Evolutionary conservation across 2,113 vertebrate genomes (phyloP).

Genomic region (Pelecanoides urinatrix): DNA sequence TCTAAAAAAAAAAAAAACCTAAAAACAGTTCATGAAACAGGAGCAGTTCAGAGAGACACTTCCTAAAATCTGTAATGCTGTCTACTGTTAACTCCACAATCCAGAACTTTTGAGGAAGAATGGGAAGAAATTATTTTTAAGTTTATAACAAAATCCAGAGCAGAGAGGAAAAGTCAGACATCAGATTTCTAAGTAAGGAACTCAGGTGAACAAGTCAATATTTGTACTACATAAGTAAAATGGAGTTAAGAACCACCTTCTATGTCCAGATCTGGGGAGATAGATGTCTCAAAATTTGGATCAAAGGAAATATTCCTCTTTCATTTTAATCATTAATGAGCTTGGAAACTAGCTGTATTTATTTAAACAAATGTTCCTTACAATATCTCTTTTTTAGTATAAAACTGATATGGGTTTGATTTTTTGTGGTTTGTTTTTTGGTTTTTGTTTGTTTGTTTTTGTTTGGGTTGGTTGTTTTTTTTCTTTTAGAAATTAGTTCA

Average conservation of each 20-base stretch:
- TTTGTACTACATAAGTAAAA: not conserved
- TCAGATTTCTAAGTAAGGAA: not conserved
- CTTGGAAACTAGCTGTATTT: not conserved
- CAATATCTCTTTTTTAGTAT: not conserved
- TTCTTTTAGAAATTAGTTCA: not conserved
- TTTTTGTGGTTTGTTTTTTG: not conserved
- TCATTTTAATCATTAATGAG: not conserved
- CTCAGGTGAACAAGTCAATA: not conserved
- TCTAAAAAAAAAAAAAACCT: not conserved
- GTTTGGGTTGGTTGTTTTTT: no score
- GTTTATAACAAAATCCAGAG: conserved; percentile 35
- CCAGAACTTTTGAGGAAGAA: conserved; percentile 24
- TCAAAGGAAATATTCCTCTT: not conserved
- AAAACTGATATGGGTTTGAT: not conserved
- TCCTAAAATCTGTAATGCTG: not conserved
- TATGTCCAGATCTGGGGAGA: not conserved
- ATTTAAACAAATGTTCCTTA: not conserved
- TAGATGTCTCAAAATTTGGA: not conserved
- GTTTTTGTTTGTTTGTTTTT: no score
- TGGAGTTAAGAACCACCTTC: not conserved
- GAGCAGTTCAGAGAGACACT: not conserved
- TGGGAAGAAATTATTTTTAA: not conserved
- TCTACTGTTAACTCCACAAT: not conserved
- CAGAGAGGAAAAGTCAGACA: conserved; percentile 51
- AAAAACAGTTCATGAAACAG: not conserved